Conservation (phyloP, 37 sponge, comb jelly and placozoan genomes). For the Crambe crambe region DNA sequence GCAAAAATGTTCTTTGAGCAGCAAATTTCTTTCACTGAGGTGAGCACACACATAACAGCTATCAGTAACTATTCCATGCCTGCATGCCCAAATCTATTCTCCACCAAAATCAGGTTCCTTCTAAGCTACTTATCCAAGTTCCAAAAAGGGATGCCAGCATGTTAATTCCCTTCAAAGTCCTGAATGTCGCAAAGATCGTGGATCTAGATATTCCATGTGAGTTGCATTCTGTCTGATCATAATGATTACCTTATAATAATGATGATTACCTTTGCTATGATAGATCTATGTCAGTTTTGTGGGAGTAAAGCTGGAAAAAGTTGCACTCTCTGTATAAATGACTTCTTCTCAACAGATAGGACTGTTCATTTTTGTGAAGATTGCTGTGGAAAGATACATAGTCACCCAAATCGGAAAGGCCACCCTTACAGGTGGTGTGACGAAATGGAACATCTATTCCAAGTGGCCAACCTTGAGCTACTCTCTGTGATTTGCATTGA, state of each 20-base stretch:
- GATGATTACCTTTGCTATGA: neutral
- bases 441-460: neutral
- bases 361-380: conserved; percentile 13
- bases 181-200: conserved; percentile 38
- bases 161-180: conserved; percentile 62
- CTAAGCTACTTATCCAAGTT: conserved; percentile 75
- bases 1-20: conserved; percentile 60
- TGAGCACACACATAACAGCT: conserved; percentile 2
- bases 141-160: no score
- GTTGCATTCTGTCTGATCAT: neutral
- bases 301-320: neutral
- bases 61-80: neutral
- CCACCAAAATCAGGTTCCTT: conserved; percentile 76
- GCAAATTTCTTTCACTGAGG: conserved; percentile 68
- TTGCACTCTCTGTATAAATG: neutral
- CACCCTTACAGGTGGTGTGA: neutral
- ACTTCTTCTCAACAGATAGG: neutral
- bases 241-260: neutral
- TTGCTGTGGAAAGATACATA: neutral
- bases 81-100: no score
- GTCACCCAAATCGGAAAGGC: neutral
- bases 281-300: conserved; percentile 1
- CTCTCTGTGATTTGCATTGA: conserved; percentile 94
- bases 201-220: neutral
- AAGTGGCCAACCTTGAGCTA: conserved; percentile 53